phyloP scores from a whole-genome alignment of 2,797 vertebrate species.

The Podargus strigoides region DNA sequence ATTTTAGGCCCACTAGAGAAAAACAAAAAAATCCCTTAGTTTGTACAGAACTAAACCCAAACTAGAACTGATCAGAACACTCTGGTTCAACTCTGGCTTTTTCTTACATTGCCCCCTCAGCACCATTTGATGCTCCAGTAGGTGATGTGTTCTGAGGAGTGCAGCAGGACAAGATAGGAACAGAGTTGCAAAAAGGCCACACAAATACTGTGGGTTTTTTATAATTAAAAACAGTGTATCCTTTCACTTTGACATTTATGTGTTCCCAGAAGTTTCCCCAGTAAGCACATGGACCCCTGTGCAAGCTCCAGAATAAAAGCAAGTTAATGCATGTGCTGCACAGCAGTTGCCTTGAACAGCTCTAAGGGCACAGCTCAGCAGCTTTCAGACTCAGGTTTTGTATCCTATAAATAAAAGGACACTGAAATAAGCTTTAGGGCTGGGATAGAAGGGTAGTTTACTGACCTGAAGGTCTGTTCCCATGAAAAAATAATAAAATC shows the following conservation, averaged over 20 bases:
- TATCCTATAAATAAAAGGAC: not conserved
- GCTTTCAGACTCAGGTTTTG: not conserved
- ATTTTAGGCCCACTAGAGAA: not conserved
- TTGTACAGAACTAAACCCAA: not conserved
- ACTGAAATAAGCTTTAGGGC: not conserved
- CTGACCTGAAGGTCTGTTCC: not conserved
- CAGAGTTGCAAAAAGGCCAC: not conserved
- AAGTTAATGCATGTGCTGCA: not conserved
- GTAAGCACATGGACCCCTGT: not conserved
- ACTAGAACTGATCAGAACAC: not conserved
- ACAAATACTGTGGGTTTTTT: accelerated
- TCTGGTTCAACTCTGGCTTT: not conserved
- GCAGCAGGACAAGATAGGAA: not conserved
- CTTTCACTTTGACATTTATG: not conserved
- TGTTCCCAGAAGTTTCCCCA: not conserved
- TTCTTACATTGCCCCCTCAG: not conserved
- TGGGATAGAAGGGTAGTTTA: not conserved
- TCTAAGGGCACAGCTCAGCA: not conserved
- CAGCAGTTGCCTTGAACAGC: not conserved
- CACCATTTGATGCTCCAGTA: not conserved
- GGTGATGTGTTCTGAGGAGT: not conserved
- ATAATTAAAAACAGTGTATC: too few relatives aligned
- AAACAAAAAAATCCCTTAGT: not conserved
- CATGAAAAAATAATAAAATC: not conserved
- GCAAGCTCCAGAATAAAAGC: not conserved